Conservation (phyloP, 2,113 vertebrate genomes). For the Eurystomus gularis region DNA sequence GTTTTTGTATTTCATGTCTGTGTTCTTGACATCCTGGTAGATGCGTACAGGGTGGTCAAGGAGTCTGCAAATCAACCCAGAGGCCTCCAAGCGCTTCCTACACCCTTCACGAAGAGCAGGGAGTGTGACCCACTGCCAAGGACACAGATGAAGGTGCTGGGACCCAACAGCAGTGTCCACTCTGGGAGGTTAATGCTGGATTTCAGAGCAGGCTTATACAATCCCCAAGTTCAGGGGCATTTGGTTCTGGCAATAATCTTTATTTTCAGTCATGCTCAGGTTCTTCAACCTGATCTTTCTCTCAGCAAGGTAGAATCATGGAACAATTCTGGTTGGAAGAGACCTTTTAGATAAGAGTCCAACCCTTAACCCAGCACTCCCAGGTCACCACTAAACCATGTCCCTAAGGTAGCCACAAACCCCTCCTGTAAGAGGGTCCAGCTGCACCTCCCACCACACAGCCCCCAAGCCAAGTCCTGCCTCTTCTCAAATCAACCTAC, state of each 20-base stretch:
- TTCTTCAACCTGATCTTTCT: not conserved
- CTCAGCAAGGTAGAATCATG: not conserved
- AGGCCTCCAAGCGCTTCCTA: not conserved
- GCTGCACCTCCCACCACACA: not conserved
- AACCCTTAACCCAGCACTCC: not conserved
- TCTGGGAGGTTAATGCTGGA: not conserved
- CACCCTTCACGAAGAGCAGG: not conserved
- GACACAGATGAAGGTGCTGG: not conserved
- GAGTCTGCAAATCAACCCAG: slow-evolving; percentile 2
- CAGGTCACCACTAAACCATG: no score
- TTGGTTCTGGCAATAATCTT: not conserved
- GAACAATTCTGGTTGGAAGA: not conserved
- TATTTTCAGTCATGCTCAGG: not conserved
- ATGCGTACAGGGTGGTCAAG: slow-evolving; percentile 85
- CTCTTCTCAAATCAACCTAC: not conserved
- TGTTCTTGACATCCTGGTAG: slow-evolving; percentile 89
- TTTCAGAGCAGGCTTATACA: not conserved
- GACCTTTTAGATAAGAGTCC: not conserved
- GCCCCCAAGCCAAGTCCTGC: not conserved
- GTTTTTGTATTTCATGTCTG: slow-evolving; percentile 92
- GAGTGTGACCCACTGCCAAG: not conserved
- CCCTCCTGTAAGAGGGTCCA: not conserved
- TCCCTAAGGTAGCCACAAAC: not conserved
- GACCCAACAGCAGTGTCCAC: not conserved
- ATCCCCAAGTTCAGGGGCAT: not conserved